phyloP scores from a whole-genome alignment of 2,113 vertebrate genomes.

The Cephalopterus ornatus region DNA sequence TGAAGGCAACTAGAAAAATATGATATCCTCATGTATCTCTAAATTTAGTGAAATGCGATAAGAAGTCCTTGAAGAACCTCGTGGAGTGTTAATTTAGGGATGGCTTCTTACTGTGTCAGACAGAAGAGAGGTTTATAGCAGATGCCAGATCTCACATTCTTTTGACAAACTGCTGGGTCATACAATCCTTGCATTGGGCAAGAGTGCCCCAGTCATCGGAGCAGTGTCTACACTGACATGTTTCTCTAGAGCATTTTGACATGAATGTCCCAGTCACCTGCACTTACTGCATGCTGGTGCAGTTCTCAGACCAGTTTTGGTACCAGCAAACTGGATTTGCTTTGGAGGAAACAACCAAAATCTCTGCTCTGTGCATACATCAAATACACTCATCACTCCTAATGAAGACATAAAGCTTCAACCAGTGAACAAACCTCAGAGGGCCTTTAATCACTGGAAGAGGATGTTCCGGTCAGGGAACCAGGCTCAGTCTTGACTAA shows the following conservation, averaged over 20 bases:
- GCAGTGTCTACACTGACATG: not conserved
- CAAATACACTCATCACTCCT: not conserved
- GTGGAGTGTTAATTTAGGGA: not conserved
- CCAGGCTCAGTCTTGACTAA: not conserved
- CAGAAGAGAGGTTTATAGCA: not conserved
- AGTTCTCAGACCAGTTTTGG: conserved; percentile 9
- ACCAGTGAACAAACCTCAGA: not conserved
- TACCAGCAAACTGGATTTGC: not conserved
- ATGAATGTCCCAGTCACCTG: not conserved
- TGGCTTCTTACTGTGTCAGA: not conserved
- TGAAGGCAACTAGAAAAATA: not conserved
- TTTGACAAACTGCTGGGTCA: not conserved
- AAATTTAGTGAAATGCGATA: not conserved
- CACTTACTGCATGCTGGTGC: not conserved
- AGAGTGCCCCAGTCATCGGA: not conserved
- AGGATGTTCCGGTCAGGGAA: not conserved
- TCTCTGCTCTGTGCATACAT: not conserved
- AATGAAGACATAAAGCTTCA: not conserved
- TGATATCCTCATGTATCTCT: not conserved
- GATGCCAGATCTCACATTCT: not conserved
- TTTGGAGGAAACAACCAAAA: not conserved
- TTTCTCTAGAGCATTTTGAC: not conserved
- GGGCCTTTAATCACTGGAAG: not conserved
- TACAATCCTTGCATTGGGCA: not conserved
- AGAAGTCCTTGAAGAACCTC: not conserved